These are phyloP conservation scores for Thinocorus orbignyianus DNA, from an alignment of 2,113 vertebrate species.

Conservation along the genomic window DNA sequence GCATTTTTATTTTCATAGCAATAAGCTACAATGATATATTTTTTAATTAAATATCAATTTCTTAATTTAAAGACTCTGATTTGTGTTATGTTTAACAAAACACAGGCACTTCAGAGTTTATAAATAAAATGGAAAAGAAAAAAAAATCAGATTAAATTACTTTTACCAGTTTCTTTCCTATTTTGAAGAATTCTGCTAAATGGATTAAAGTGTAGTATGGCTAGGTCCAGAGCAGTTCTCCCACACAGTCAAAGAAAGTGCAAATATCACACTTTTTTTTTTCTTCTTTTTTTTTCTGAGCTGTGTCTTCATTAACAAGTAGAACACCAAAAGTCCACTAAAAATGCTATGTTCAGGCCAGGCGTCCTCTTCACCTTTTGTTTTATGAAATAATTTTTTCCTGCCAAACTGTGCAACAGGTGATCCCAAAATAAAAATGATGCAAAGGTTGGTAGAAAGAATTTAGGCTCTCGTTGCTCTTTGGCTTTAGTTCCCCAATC, in stretches of 20 bases:
- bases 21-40: background rate
- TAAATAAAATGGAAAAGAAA: background rate
- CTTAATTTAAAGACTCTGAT: background rate
- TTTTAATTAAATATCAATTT: background rate
- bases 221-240: background rate
- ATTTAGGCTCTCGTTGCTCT: fast-evolving
- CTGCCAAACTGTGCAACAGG: background rate
- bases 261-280: background rate
- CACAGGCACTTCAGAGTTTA: fast-evolving
- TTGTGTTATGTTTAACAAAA: background rate
- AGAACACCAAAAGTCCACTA: background rate
- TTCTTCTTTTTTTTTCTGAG: background rate
- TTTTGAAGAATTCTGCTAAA: background rate
- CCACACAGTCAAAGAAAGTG: background rate
- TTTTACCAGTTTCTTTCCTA: background rate
- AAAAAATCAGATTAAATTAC: background rate
- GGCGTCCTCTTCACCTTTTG: background rate
- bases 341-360: background rate
- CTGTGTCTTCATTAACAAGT: background rate
- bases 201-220: background rate
- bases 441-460: fast-evolving
- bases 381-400: background rate
- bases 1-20: background rate
- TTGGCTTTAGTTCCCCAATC: background rate
- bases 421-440: background rate